These are phyloP conservation scores for Procavia capensis DNA, from an alignment of 2,113 vertebrate genomes.

Conservation along the genomic window DNA sequence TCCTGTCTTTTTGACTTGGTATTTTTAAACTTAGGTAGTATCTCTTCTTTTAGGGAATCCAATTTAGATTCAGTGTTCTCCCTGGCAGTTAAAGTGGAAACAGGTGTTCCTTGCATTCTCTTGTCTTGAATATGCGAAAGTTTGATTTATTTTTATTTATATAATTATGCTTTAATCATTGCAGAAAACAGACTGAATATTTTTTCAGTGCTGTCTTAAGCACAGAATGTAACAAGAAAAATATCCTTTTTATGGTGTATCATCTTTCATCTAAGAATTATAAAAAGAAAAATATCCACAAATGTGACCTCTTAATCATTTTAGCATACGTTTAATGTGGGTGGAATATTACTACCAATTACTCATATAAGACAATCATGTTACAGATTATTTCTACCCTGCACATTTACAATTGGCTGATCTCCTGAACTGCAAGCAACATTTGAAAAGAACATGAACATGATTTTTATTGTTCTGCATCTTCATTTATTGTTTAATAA, in stretches of 20 bases:
- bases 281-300: slow-evolving; percentile 46
- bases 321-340: background rate
- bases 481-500: background rate
- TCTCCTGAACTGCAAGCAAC: background rate
- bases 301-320: slow-evolving; percentile 56
- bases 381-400: background rate
- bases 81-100: slow-evolving; percentile 64
- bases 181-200: slow-evolving; percentile 59
- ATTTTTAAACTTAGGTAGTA: slow-evolving; percentile 44
- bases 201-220: slow-evolving; percentile 61
- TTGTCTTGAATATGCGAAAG: slow-evolving; percentile 62
- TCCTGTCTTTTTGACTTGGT: slow-evolving; percentile 8
- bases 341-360: background rate
- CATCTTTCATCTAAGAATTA: slow-evolving; percentile 43
- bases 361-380: slow-evolving; percentile 14
- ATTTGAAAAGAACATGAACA: background rate
- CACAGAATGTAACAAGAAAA: slow-evolving; percentile 54
- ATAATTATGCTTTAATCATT: slow-evolving; percentile 72
- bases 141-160: slow-evolving; percentile 77
- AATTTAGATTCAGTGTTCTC: slow-evolving; percentile 58
- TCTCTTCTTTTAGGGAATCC: slow-evolving; percentile 41
- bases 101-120: slow-evolving; percentile 58
- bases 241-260: slow-evolving; percentile 12
- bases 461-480: background rate
- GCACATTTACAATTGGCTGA: background rate